Evolutionary conservation across 2,113 vertebrate genomes (phyloP).

Genomic region (Neolamprologus sp.): DNA sequence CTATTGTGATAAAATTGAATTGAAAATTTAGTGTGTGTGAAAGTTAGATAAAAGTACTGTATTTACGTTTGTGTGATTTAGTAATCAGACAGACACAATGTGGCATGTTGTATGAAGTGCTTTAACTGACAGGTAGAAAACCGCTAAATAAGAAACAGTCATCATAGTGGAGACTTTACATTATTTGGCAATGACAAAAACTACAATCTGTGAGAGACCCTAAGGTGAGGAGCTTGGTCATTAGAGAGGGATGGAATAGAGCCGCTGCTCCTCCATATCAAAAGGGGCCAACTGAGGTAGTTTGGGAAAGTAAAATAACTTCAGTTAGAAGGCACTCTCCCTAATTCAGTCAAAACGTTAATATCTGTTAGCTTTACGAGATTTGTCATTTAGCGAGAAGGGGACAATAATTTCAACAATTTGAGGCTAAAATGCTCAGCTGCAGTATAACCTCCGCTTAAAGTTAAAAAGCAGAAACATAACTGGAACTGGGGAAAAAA

Average conservation of each 20-base stretch:
- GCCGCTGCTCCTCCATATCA: not conserved
- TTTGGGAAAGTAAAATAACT: not conserved
- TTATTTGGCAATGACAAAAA: not conserved
- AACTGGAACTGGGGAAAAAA: accelerated
- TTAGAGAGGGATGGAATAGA: not conserved
- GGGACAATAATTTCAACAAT: not conserved
- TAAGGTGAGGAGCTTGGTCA: not conserved
- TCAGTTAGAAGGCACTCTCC: not conserved
- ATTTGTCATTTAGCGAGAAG: not conserved
- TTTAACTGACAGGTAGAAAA: not conserved
- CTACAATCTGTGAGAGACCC: not conserved
- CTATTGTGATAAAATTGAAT: not conserved
- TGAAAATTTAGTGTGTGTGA: not conserved
- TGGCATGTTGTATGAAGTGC: not conserved
- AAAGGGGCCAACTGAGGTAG: not conserved
- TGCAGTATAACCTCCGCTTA: not conserved
- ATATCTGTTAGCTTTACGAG: not conserved
- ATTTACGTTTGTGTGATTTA: not conserved
- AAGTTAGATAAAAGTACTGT: not conserved
- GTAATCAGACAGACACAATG: not conserved
- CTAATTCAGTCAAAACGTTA: not conserved
- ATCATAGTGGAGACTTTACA: not conserved
- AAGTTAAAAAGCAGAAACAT: not conserved
- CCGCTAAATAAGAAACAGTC: not conserved
- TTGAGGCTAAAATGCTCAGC: not conserved